Conservation (phyloP, 1,140 invertebrate genomes). For the Micrasema longulum region DNA sequence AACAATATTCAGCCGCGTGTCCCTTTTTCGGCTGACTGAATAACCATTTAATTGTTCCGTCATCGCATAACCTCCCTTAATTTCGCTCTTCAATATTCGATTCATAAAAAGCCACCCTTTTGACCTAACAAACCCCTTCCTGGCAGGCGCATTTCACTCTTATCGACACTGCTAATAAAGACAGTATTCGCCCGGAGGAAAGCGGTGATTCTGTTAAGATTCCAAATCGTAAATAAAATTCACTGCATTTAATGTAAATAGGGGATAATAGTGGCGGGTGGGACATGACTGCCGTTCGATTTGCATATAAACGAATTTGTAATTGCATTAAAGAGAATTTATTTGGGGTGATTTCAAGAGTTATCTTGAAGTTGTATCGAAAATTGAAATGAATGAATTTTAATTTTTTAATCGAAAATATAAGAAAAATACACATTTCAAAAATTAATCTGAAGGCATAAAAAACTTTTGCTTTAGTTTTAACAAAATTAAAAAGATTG, state of each 20-base stretch:
- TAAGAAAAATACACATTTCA: too few species aligned
- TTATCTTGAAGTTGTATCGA: slow-evolving; percentile 8
- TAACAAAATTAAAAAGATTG: too few species aligned
- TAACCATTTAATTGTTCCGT: slow-evolving; percentile 53
- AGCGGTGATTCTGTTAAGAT: neutral
- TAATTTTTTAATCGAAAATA: too few species aligned
- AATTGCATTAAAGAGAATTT: slow-evolving; percentile 28
- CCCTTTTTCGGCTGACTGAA: slow-evolving; percentile 43
- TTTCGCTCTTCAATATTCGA: slow-evolving; percentile 44
- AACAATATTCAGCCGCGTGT: slow-evolving; percentile 41
- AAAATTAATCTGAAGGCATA: too few species aligned
- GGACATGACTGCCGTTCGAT: slow-evolving; percentile 16
- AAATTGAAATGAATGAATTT: too few species aligned
- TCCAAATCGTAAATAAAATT: slow-evolving; percentile 12
- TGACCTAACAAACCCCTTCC: neutral
- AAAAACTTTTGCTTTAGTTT: too few species aligned
- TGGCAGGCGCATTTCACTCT: neutral
- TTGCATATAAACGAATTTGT: slow-evolving; percentile 43
- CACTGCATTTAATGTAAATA: slow-evolving; percentile 28
- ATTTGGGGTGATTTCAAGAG: slow-evolving; percentile 22
- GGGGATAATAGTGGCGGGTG: slow-evolving; percentile 35
- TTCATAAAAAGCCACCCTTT: slow-evolving; percentile 41
- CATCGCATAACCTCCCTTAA: slow-evolving; percentile 41
- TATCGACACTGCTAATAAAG: neutral
- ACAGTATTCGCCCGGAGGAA: neutral